Evolutionary conservation across 2,113 vertebrate species (phyloP), one percentile per base, ranked within the genome.

Genomic region (Callopanchax toddi): DNA sequence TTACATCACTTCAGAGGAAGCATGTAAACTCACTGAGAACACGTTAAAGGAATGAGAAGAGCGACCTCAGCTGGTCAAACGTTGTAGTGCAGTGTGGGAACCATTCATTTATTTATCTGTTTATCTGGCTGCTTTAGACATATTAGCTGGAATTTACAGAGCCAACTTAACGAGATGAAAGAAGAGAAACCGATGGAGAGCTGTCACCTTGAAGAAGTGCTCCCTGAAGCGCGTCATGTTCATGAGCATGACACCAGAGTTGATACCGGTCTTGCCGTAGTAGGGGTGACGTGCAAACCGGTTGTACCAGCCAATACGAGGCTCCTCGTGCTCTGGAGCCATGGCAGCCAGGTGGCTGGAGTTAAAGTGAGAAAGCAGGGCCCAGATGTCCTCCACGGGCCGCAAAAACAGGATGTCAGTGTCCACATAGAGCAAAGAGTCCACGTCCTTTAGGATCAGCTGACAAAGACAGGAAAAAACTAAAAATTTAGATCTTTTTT

Each of bases 221-320:
- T 89, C 91, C 88, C 97, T 93, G 78, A 99, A 94, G 60, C 96
- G 93, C 0, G 95, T 97, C 96, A 99, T 95, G 77, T 99, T 99
- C 95, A 99, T 98, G 43, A 99, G 88, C 96, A 98, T 98, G 61
- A 99, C 97, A 71, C 97, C 97, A 53, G 97, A 99, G 92, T 99
- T 99, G 43, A 99, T 75, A 60, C 97, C 97, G 1, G 96, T 98
- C 67, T 81, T 90, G 69, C 97, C 96, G 13, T 95, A 95, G 83
- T 95, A 99, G 1, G 97, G 96, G 63, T 99, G 97, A 20, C 97
- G 94, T 26, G 96, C 94, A 81, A 99, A 99, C 20, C 96, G 95
- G 78, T 97, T 99, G 71, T 99, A 99, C 97, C 97, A 98, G 25
- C 94, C 97, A 0, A 99, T 98, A 45, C 95, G 94, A 21, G 96